Evolutionary conservation across 2,888 invertebrate genomes (phyloP), one percentile per base, ranked within the genome.

Genomic region (Macroteleia sp.): DNA sequence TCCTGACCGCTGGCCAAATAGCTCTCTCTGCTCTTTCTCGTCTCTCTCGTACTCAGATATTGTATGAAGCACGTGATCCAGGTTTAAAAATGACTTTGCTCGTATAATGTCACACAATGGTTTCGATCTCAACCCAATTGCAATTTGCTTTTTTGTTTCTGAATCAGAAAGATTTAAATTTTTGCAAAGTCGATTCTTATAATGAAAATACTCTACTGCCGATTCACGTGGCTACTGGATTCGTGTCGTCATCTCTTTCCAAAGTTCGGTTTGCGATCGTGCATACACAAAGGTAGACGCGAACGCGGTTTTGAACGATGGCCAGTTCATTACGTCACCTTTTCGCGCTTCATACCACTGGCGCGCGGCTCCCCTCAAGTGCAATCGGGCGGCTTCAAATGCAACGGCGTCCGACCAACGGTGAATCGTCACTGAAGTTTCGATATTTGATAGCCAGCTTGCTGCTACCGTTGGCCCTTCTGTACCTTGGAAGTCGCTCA

Each of bases 141-240:
- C 59, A 2, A 46, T 1, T 16, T 59, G 34, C 1, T 14, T 22
- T 1, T 17, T 3, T 1, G 32, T 59, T n/a, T 59, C 59, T 2
- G 1, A 4, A 22, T 46, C 50, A 25, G 25, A 6, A 1, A 59
- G 12, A 16, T 10, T 8, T 6, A 59, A 4, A 1, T 12, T n/a
- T n/a, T 22, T n/a, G 25, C 54, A 66, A 2, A 71, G n/a, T 1
- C 41, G 20, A 17, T 17, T 17, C 30, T 70, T 70, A 12, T 54
- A 17, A 14, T 62, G 71, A 9, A 62, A 71, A 28, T 39, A 71
- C 17, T 66, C 25, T 0, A 20, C 36, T 12, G 34, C 62, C 6
- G 54, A 3, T 16, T 71, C 61, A 1, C 25, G n/a, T 42, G 1
- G 12, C 8, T 3, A 14, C 12, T 36, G 59, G 61, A n/a, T 61